Evolutionary conservation across 2,888 invertebrate genomes (phyloP).

Genomic region (Arge pagana): DNA sequence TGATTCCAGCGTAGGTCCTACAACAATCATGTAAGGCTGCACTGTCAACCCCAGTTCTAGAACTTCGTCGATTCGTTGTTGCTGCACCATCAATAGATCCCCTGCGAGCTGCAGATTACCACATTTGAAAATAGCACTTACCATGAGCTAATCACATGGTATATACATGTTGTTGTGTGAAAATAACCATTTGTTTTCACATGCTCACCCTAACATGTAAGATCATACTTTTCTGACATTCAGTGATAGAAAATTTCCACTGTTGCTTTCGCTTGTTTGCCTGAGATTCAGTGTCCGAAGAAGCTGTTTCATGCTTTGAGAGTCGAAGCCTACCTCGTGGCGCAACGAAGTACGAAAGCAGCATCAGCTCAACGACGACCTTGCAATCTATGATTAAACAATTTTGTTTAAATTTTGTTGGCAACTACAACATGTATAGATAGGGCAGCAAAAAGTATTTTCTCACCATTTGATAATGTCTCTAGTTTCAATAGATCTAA

Average conservation of each 20-base stretch:
- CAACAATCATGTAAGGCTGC: conserved; percentile 9
- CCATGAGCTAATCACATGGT: too few species aligned
- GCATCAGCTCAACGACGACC: conserved; percentile 4
- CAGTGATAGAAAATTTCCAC: conserved; percentile 1
- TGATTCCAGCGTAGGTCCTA: neutral
- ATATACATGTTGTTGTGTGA: too few species aligned
- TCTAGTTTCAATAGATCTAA: neutral
- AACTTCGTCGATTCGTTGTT: neutral
- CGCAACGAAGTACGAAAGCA: neutral
- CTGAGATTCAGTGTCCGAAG: neutral
- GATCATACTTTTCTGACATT: conserved; percentile 4
- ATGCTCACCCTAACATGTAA: neutral
- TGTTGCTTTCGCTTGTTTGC: neutral
- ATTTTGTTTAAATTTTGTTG: too few species aligned
- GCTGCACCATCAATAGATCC: conserved; percentile 1
- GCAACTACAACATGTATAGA: too few species aligned
- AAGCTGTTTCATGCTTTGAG: neutral
- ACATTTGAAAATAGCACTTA: too few species aligned
- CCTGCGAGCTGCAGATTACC: neutral
- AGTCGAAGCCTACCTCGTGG: conserved; percentile 2
- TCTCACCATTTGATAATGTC: neutral
- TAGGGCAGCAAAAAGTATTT: neutral
- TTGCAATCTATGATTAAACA: neutral
- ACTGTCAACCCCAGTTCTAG: neutral
- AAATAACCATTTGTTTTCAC: neutral